Percentiles rank a stretch among this genome's conserved stretches.
phyloP scores from a whole-genome alignment of 1,140 invertebrate species.

The Bombus soroeensis region DNA sequence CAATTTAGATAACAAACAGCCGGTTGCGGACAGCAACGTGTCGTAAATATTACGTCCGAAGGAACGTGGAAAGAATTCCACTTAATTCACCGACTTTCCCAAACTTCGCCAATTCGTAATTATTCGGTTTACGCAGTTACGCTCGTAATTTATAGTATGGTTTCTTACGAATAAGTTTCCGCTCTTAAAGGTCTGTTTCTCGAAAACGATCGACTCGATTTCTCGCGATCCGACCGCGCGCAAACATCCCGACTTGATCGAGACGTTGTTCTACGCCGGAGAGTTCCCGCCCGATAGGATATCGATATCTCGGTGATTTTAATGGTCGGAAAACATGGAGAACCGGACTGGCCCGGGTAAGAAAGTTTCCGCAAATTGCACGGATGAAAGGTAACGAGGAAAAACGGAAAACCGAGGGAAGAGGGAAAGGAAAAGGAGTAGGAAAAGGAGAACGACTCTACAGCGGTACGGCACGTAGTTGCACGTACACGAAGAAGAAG shows the following conservation, averaged over 20 bases:
- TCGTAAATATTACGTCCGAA: too few relatives aligned
- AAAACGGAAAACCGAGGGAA: slow-evolving; percentile 40
- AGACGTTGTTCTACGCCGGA: too few relatives aligned
- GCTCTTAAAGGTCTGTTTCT: accelerated
- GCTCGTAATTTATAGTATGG: accelerated
- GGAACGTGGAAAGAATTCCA: too few relatives aligned
- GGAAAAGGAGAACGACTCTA: neutral
- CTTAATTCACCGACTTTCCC: too few relatives aligned
- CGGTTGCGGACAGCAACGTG: too few relatives aligned
- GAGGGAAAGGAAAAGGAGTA: neutral
- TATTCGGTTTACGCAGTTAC: too few relatives aligned
- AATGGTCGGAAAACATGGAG: neutral
- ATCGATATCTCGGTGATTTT: neutral
- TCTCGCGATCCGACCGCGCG: too few relatives aligned
- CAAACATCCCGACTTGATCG: too few relatives aligned
- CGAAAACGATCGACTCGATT: too few relatives aligned
- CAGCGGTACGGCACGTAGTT: neutral
- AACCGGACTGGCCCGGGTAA: neutral
- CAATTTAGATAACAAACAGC: too few relatives aligned
- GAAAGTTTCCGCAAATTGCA: slow-evolving; percentile 5
- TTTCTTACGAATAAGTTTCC: too few relatives aligned
- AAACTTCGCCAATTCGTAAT: too few relatives aligned
- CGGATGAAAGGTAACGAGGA: neutral
- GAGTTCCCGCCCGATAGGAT: neutral
- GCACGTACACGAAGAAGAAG: neutral